Evolutionary conservation across 2,888 invertebrate species (phyloP).

Genomic region (Dexiosoma caninum): DNA sequence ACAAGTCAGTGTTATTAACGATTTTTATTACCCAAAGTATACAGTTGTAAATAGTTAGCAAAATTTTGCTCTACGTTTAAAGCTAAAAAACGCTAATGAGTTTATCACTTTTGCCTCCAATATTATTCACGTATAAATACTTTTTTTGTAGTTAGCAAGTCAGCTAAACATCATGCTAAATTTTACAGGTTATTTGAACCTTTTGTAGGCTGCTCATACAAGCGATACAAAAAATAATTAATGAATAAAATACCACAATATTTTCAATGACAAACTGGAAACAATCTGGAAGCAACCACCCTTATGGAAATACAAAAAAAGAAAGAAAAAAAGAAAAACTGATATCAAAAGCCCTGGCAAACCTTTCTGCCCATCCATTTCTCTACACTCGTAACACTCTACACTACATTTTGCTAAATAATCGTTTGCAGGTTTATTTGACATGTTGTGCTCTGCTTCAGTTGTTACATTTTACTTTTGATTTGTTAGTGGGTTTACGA

Average conservation of each 20-base stretch:
- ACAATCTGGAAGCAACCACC: conserved; percentile 63
- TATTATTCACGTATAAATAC: not conserved
- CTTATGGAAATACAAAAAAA: no score
- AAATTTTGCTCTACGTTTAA: conserved; percentile 16
- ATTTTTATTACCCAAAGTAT: no score
- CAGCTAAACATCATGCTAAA: conserved; percentile 64
- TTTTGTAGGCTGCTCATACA: conserved; percentile 46
- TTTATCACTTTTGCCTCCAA: not conserved
- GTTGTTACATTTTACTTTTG: conserved; percentile 65
- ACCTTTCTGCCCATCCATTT: not conserved
- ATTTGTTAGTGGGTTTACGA: conserved; percentile 65
- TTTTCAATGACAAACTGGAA: conserved; percentile 68
- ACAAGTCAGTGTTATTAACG: no score
- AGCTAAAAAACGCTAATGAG: conserved; percentile 21
- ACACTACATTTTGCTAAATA: not conserved
- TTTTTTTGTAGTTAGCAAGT: conserved; percentile 45
- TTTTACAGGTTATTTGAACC: conserved; percentile 65
- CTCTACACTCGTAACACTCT: not conserved
- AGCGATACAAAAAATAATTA: conserved; percentile 63
- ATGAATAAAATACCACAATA: conserved; percentile 72
- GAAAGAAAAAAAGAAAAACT: conserved; percentile 42
- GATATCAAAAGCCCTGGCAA: conserved; percentile 53
- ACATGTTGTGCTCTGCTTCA: conserved; percentile 33
- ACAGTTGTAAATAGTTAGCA: not conserved
- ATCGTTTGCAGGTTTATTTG: conserved; percentile 51